Base-by-base conservation (phyloP, 2,113 vertebrate species). In the Eupsittula cactorum region DNA sequence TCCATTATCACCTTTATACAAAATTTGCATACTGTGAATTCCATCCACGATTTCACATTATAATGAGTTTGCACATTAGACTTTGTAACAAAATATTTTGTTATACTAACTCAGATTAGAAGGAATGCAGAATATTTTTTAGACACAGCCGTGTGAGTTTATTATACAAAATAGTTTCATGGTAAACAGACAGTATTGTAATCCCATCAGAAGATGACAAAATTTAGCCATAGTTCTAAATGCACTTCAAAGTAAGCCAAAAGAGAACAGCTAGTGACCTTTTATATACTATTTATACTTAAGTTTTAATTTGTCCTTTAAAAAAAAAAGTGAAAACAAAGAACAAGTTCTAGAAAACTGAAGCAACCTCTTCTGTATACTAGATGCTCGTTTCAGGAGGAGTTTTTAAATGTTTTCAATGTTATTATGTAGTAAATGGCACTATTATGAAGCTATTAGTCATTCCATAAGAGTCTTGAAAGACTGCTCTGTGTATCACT, bases 401-500 rank as follows among this genome's bases (percentile, higher is more conserved):
- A 98, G 98, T 99, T 99, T 99, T 98, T 99, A 98, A 99, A 98
- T 98, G 99, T 99, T 99, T 99, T 99, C 98, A 98, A 98, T 99
- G 99, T 99, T 99, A 98, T 92, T 98, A 98, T 98, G 99, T 99
- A 99, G 99, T 99, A 98, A 99, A 98, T 99, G 99, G 99, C 98
- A 98, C 99, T 99, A 99, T 99, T 99, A 98, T 98, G 95, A 99
- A 99, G 99, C 99, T 99, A 99, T 98, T 98, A 97, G 99, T 99
- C 99, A 99, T 99, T 99, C 99, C 99, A 98, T 99, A 99, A 97
- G 99, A 97, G 99, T 99, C 98, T 98, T 97, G 96, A 98, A 98
- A 98, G 99, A 99, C 98, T 98, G 99, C 99, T 99, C 99, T 98
- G 99, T 99, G 99, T 99, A 99, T 99, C 99, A 99, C 99, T 99